Evolutionary conservation across 1,140 invertebrate species (phyloP), one percentile per base, ranked within the genome.

Genomic region (Belonocnema kinseyi): DNA sequence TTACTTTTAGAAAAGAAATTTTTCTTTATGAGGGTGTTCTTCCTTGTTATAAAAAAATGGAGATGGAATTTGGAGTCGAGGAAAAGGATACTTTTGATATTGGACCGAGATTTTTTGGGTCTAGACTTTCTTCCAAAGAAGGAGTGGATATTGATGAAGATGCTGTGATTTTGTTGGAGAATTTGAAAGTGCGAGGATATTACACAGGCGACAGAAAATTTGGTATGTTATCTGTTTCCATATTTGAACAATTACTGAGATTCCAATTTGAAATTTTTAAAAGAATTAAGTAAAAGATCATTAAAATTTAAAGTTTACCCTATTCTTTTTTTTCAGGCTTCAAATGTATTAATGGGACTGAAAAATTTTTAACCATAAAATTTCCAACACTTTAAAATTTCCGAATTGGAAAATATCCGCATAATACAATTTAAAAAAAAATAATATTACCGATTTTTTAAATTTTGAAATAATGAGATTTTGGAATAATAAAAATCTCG

Each of bases 141-240:
- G 84, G 83, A 0, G 71, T 80, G 0, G 86, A 88, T 14, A 92
- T 94, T 0, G 92, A 94, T 74, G 88, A 93, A 2, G 87, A 94
- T 70, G 93, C 93, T 0, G 91, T 93, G 4, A 89, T 94, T 33
- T 73, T 94, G 0, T 90, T 94, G 77, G 93, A 94, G 74, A 94
- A 94, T 85, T 76, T 94, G 2, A 93, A 92, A 71, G 61, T 80
- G 0, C 79, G 83, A 2, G 93, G 91, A 2, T 94, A 91, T 76
- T 91, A 90, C 33, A 90, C 88, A 0, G 91, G 89, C 0, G 90
- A 93, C 61, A 89, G 93, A 52, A 83, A 88, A 40, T 16, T 12
- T 76, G 89, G 86, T 86, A 80, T n/a, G 14, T 50, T 50, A 14
- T 3, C 14, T 71, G 12, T 70, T 73, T 26, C 52, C 7, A 50